Conservation (phyloP, 2,797 vertebrate genomes). For the Xiphorhynchus erythropygius region DNA sequence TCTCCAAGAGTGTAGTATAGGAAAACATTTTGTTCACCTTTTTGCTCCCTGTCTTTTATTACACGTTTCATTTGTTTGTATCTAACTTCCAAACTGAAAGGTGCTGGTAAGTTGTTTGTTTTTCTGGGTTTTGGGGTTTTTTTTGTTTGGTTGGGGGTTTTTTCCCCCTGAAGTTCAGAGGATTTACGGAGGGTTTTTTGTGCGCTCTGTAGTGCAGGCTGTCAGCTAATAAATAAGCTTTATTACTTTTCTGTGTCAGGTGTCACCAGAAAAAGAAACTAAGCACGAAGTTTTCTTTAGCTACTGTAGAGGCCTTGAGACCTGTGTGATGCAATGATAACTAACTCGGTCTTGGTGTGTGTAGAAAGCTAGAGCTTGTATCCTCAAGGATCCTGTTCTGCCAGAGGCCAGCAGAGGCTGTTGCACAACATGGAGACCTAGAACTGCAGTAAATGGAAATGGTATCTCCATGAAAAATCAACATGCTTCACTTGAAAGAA, state of each 20-base stretch:
- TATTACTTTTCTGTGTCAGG: not conserved
- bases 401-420: not conserved
- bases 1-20: not conserved
- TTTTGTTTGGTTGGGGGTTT: too few species aligned
- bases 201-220: not conserved
- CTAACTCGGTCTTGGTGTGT: not conserved
- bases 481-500: not conserved
- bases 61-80: not conserved
- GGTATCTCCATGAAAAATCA: not conserved
- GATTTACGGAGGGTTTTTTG: not conserved
- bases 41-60: not conserved
- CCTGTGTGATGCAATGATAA: not conserved
- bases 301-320: not conserved
- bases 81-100: not conserved
- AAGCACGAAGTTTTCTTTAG: not conserved
- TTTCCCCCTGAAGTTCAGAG: accelerated
- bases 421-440: not conserved
- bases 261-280: not conserved
- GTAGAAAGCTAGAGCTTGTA: not conserved
- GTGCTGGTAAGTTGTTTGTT: not conserved
- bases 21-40: not conserved
- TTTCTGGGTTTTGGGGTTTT: not conserved
- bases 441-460: not conserved
- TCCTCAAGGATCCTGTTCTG: not conserved
- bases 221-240: not conserved